phyloP scores from a whole-genome alignment of 1,140 invertebrate genomes.

The Hylyphantes graminicola region DNA sequence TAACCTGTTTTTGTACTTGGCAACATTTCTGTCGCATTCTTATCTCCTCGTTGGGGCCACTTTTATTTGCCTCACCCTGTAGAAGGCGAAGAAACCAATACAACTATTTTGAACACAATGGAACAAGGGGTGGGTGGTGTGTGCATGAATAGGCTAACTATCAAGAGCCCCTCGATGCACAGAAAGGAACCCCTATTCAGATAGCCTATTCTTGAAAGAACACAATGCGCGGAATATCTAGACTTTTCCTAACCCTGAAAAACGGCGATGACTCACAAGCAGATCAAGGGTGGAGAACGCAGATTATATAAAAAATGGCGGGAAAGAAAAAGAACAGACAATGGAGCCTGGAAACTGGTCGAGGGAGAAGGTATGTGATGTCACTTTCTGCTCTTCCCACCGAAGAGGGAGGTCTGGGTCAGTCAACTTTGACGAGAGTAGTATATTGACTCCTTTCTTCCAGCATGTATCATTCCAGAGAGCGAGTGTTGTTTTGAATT shows the following conservation, averaged over 20 bases:
- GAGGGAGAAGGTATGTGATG: conserved; percentile 28
- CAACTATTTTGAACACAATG: too few relatives aligned
- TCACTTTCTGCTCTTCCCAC: conserved; percentile 30
- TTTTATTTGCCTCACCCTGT: too few relatives aligned
- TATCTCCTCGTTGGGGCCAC: too few relatives aligned
- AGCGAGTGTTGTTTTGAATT: too few relatives aligned
- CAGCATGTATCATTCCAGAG: not conserved
- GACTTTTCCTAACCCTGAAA: conserved; percentile 31
- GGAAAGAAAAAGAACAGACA: conserved; percentile 30
- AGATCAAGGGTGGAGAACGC: conserved; percentile 24
- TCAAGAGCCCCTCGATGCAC: too few relatives aligned
- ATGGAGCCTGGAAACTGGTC: conserved; percentile 45
- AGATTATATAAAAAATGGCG: not conserved
- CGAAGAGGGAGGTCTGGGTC: conserved; percentile 29
- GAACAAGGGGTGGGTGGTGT: too few relatives aligned
- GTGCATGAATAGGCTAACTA: too few relatives aligned
- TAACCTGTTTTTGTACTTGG: too few relatives aligned
- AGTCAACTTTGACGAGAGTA: conserved; percentile 22
- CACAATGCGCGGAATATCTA: not conserved
- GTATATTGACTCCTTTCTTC: conserved; percentile 5
- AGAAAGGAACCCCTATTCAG: too few relatives aligned
- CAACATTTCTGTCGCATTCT: too few relatives aligned
- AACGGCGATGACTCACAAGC: conserved; percentile 35
- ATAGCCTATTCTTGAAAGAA: not conserved
- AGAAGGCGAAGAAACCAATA: too few relatives aligned